phyloP scores from a whole-genome alignment of 2,797 vertebrate species.

The Anableps anableps region DNA sequence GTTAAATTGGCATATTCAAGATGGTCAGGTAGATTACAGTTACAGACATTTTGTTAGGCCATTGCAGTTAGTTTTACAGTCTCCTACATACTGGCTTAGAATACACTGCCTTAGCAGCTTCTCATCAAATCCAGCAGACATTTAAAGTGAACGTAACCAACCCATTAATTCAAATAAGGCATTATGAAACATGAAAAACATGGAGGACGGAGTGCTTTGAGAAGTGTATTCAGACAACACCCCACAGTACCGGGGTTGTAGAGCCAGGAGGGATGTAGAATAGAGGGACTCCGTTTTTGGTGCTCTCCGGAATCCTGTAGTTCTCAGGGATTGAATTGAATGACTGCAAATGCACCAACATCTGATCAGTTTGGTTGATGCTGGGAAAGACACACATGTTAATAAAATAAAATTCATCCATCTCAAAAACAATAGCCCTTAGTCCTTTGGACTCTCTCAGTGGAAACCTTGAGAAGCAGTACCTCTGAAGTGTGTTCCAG shows the following conservation, averaged over 20 bases:
- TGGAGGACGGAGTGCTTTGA: not conserved
- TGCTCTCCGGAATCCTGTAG: conserved; percentile 97
- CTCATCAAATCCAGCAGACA: not conserved
- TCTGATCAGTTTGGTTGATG: conserved; percentile 98
- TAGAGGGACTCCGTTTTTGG: conserved; percentile 96
- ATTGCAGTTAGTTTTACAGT: not conserved
- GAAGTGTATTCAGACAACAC: not conserved
- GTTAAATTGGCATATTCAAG: not conserved
- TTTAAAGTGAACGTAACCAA: not conserved
- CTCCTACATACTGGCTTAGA: not conserved
- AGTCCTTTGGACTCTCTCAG: not conserved
- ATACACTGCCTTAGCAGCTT: not conserved
- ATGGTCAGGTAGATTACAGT: not conserved
- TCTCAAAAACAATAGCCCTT: not conserved
- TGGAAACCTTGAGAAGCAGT: not conserved
- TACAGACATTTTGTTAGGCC: not conserved
- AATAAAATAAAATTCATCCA: not conserved
- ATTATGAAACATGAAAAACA: not conserved
- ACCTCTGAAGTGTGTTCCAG: conserved; percentile 99
- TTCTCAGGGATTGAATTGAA: conserved; percentile 96
- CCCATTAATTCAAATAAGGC: not conserved
- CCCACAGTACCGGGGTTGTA: conserved; percentile 84
- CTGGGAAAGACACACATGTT: conserved; percentile 61
- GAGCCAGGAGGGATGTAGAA: conserved; percentile 99
- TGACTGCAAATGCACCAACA: conserved; percentile 97